Evolutionary conservation across 2,888 invertebrate species (phyloP), one percentile per base, ranked within the genome.

Genomic region (Nomada flava): DNA sequence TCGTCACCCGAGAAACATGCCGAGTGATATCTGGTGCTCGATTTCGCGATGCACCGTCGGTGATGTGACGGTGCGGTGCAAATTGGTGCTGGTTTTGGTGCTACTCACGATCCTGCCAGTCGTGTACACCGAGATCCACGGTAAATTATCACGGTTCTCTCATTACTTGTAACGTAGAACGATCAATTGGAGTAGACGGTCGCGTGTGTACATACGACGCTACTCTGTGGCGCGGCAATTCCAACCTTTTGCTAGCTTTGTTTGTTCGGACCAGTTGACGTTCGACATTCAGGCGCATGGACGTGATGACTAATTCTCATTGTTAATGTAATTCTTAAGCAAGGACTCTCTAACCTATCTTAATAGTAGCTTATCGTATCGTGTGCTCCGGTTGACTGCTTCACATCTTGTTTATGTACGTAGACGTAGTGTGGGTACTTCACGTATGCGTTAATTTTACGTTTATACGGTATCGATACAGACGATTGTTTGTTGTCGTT

Each of bases 11-110:
- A 75, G 83, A 85, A 91, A 87, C 82, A 92, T 92, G 92, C 90
- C 90, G 82, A 84, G 91, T 89, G 92, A 91, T 90, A 90, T 87
- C 84, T 86, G 91, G 84, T 83, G 89, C 81, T 84, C 75, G 81
- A 75, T 71, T 79, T 50, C 71, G 70, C 82, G 77, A 80, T 82
- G 72, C 68, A 65, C 80, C 86, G 76, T 82, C 82, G 72, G 69
- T 57, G 79, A 74, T 83, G 84, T 80, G 83, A 86, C 86, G 86
- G 82, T 87, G 86, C 88, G 84, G 87, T 90, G 89, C 82, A 91
- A 90, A 89, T 89, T 87, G 86, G 86, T 91, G 87, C 85, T 87
- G 80, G 77, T 88, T 85, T 86, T 90, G 87, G 87, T 91, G 86
- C 86, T 91, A 53, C 82, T 90, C 77, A 86, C 87, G 71, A 74